Evolutionary conservation across 1,140 invertebrate species (phyloP).

Genomic region (Andricus grossulariae): DNA sequence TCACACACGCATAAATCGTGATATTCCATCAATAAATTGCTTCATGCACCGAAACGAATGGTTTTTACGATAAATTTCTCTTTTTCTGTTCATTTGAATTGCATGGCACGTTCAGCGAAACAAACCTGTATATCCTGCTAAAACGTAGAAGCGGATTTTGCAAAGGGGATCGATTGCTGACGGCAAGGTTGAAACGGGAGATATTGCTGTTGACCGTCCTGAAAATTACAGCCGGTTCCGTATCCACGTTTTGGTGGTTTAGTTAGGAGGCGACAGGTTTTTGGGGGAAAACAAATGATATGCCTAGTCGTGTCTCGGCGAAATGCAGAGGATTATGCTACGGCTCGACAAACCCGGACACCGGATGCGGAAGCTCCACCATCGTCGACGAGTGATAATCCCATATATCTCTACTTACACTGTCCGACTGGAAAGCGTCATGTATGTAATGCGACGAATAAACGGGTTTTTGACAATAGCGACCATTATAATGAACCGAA

Average conservation of each 20-base stretch:
- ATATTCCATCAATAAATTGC: no score
- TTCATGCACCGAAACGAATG: no score
- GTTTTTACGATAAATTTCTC: no score
- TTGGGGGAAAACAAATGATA: not conserved
- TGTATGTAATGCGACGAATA: slow-evolving; percentile 33
- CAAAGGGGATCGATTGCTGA: slow-evolving; percentile 15
- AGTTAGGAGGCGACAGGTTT: slow-evolving; percentile 38
- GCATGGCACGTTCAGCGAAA: no score
- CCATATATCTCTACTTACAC: slow-evolving; percentile 49
- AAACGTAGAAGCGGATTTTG: slow-evolving; percentile 32
- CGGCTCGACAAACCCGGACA: slow-evolving; percentile 49
- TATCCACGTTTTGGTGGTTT: slow-evolving; percentile 46
- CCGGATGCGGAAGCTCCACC: slow-evolving; percentile 51
- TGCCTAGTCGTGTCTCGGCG: slow-evolving; percentile 19
- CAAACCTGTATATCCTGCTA: not conserved
- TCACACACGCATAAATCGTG: no score
- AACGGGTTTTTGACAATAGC: slow-evolving; percentile 23
- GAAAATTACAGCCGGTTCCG: slow-evolving; percentile 51
- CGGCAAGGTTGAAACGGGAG: slow-evolving; percentile 39
- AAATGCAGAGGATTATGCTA: slow-evolving; percentile 53
- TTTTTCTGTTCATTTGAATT: no score
- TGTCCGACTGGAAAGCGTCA: slow-evolving; percentile 40
- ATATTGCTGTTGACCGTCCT: slow-evolving; percentile 50
- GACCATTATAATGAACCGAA: not conserved
- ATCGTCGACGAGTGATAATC: slow-evolving; percentile 43